Conservation (phyloP, 2,888 invertebrate genomes). For the Melipona beecheii region DNA sequence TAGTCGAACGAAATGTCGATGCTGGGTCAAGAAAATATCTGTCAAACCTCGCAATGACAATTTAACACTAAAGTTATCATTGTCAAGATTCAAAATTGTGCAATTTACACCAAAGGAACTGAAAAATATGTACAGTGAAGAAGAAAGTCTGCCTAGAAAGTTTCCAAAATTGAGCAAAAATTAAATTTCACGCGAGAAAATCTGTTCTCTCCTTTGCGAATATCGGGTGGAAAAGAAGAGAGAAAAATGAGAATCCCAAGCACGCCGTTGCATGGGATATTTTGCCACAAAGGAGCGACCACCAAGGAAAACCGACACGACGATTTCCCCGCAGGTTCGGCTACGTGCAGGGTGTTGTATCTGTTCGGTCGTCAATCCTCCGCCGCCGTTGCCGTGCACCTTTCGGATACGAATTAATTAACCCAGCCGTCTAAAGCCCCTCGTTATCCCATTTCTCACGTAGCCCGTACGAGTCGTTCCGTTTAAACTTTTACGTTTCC, state of each 20-base stretch:
- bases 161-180: background rate
- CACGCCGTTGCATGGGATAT: slow-evolving; percentile 24
- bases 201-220: background rate
- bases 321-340: slow-evolving; percentile 52
- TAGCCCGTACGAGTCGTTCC: background rate
- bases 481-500: background rate
- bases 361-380: slow-evolving; percentile 54
- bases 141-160: too few species aligned
- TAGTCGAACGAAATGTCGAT: too few species aligned
- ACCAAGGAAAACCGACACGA: slow-evolving; percentile 22
- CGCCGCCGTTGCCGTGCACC: background rate
- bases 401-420: slow-evolving; percentile 45
- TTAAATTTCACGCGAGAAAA: background rate
- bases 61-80: too few species aligned
- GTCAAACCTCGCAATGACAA: too few species aligned
- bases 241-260: slow-evolving; percentile 23
- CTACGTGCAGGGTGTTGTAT: slow-evolving; percentile 50
- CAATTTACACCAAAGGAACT: too few species aligned
- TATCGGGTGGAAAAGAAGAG: background rate
- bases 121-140: too few species aligned
- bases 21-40: too few species aligned
- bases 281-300: background rate
- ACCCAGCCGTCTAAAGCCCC: background rate
- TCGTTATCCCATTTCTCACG: background rate
- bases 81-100: too few species aligned